Percentiles rank a stretch among this genome's conserved stretches.
Evolutionary conservation across 2,888 invertebrate genomes (phyloP).

Genomic region (Romanomermis culicivorax): DNA sequence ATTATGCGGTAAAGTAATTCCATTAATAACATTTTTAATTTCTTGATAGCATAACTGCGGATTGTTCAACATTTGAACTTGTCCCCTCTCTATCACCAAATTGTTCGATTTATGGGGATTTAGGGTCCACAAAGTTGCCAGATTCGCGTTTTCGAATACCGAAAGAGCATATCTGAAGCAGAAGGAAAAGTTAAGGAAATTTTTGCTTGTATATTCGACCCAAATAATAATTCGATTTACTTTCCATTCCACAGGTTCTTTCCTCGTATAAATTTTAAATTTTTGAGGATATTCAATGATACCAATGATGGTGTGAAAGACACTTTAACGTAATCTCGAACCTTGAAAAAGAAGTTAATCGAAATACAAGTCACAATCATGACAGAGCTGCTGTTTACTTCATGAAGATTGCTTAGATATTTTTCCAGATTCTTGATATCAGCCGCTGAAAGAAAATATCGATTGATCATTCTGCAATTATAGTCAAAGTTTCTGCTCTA

Average conservation of each 20-base stretch:
- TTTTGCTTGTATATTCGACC: too few relatives aligned
- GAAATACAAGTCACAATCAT: neutral
- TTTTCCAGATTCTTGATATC: neutral
- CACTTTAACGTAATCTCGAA: constrained; percentile 51
- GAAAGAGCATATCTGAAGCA: constrained; percentile 28
- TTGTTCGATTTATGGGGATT: constrained; percentile 10
- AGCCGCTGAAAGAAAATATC: neutral
- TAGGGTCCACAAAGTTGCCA: constrained; percentile 28
- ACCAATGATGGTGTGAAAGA: constrained; percentile 39
- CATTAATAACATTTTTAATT: constrained; percentile 26
- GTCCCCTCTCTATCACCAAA: constrained; percentile 25
- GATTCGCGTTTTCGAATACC: constrained; percentile 32
- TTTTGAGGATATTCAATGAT: constrained; percentile 32
- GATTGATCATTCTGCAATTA: too few relatives aligned
- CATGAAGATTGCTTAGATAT: constrained; percentile 46
- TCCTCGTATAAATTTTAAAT: constrained; percentile 30
- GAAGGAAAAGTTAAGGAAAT: too few relatives aligned
- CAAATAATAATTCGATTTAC: too few relatives aligned
- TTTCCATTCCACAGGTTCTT: constrained; percentile 29
- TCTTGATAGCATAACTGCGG: constrained; percentile 31
- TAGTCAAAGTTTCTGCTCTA: too few relatives aligned
- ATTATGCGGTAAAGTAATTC: constrained; percentile 11
- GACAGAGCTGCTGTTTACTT: constrained; percentile 38
- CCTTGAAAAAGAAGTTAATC: neutral
- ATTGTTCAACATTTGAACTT: constrained; percentile 31